A percentile compares a stretch with the other conserved stretches of the same genome.
Conservation (phyloP, 2,797 vertebrate genomes). For the Orestias chungarensis region DNA sequence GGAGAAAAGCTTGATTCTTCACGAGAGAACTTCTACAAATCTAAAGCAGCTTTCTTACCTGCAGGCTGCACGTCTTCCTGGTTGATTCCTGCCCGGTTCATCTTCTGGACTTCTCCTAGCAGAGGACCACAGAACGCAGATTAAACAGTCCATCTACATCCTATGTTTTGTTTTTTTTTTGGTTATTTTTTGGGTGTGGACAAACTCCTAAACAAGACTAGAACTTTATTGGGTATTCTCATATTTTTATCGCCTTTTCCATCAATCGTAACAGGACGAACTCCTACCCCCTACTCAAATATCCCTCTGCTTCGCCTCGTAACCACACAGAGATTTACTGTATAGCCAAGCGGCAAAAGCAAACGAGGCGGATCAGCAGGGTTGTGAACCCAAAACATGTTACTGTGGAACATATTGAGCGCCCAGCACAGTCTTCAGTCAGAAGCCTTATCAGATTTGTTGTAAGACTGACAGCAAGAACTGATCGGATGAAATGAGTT, state of each 20-base stretch:
- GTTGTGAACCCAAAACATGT: too few relatives aligned
- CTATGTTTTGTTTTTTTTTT: too few relatives aligned
- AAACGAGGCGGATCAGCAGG: too few relatives aligned
- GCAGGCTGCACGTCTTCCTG: conserved; percentile 81
- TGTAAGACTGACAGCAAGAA: neutral
- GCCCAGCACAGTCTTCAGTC: neutral
- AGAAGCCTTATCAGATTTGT: neutral
- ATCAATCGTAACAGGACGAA: too few relatives aligned
- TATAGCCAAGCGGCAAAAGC: too few relatives aligned
- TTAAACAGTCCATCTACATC: neutral
- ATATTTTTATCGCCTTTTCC: neutral
- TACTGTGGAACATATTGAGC: too few relatives aligned
- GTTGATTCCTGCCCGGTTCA: conserved; percentile 77
- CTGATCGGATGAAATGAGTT: too few relatives aligned
- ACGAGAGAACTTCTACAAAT: neutral
- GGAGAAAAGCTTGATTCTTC: neutral
- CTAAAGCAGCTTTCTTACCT: conserved; percentile 63
- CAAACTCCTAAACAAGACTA: neutral
- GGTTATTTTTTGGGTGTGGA: too few relatives aligned
- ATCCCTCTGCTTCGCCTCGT: too few relatives aligned
- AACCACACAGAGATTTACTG: too few relatives aligned
- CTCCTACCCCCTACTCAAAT: too few relatives aligned
- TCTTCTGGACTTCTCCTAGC: conserved; percentile 74
- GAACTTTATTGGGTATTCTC: neutral
- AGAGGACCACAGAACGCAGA: conserved; percentile 2